phyloP scores from a whole-genome alignment of 2,797 vertebrate genomes.

The Clamator glandarius region DNA sequence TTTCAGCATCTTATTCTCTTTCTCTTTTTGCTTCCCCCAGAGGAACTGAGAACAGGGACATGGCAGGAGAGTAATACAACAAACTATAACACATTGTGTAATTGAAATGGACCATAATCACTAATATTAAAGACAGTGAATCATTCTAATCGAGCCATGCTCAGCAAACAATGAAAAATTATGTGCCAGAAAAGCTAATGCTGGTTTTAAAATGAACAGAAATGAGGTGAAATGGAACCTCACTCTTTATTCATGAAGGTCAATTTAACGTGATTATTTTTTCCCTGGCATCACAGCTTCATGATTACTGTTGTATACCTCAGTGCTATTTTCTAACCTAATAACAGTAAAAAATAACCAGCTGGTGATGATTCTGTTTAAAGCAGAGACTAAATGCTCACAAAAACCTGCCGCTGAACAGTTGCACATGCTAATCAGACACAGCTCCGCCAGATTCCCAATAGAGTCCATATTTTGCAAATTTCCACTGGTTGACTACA shows the following conservation, averaged over 20 bases:
- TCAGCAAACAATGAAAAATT: constrained; percentile 83
- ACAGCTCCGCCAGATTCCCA: constrained; percentile 53
- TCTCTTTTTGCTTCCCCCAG: constrained; percentile 10
- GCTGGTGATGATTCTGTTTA: constrained; percentile 73
- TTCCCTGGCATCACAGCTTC: constrained; percentile 68
- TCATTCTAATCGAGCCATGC: constrained; percentile 78
- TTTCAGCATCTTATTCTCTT: constrained; percentile 18
- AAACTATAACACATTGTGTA: constrained; percentile 71
- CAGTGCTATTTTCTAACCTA: constrained; percentile 74
- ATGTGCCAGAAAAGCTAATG: constrained; percentile 79
- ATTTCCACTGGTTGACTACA: constrained; percentile 58
- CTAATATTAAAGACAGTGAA: constrained; percentile 82
- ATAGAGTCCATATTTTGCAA: constrained; percentile 51
- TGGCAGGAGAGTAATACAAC: constrained; percentile 69
- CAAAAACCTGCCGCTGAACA: constrained; percentile 51
- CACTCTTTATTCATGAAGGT: constrained; percentile 80
- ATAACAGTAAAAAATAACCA: constrained; percentile 76
- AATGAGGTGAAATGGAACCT: constrained; percentile 79
- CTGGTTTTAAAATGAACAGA: constrained; percentile 78
- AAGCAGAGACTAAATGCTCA: constrained; percentile 50
- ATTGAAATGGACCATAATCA: constrained; percentile 79
- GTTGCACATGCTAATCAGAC: constrained; percentile 60
- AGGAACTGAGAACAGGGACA: constrained; percentile 46
- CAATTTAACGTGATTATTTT: constrained; percentile 79
- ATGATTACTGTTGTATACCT: constrained; percentile 77